These are phyloP conservation scores for Apis cerana DNA, from an alignment of 1,140 invertebrate species.

Conservation along the genomic window DNA sequence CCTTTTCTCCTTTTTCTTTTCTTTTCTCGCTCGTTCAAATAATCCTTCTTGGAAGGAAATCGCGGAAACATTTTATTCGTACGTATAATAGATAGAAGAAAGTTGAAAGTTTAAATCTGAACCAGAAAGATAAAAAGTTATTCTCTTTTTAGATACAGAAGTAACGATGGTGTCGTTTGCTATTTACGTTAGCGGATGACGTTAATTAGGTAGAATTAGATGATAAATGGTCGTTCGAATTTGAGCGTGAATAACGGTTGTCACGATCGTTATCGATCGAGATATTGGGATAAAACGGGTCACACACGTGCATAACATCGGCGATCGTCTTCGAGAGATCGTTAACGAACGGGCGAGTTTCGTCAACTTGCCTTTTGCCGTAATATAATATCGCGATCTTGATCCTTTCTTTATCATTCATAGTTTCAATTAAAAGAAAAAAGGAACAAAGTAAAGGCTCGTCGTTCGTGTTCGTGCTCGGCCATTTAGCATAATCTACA, in stretches of 20 bases:
- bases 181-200: slow-evolving; percentile 32
- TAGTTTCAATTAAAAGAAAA: background rate
- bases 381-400: slow-evolving; percentile 3
- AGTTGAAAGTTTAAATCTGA: too few species aligned
- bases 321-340: slow-evolving; percentile 38
- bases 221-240: slow-evolving; percentile 30
- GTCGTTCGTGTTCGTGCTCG: background rate
- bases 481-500: slow-evolving; percentile 4
- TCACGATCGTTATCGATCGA: slow-evolving; percentile 52
- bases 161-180: too few species aligned
- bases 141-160: background rate
- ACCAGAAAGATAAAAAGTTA: too few species aligned
- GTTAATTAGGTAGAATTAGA: slow-evolving; percentile 55
- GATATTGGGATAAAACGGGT: slow-evolving; percentile 37
- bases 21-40: too few species aligned
- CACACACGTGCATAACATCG: slow-evolving; percentile 21
- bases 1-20: too few species aligned
- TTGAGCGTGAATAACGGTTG: slow-evolving; percentile 47
- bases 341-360: slow-evolving; percentile 29
- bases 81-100: too few species aligned
- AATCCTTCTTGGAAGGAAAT: too few species aligned
- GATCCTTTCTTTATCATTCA: background rate
- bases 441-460: too few species aligned
- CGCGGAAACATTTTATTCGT: too few species aligned
- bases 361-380: slow-evolving; percentile 21